Conservation (phyloP, 2,113 vertebrate genomes). For the Lampris incognitus region DNA sequence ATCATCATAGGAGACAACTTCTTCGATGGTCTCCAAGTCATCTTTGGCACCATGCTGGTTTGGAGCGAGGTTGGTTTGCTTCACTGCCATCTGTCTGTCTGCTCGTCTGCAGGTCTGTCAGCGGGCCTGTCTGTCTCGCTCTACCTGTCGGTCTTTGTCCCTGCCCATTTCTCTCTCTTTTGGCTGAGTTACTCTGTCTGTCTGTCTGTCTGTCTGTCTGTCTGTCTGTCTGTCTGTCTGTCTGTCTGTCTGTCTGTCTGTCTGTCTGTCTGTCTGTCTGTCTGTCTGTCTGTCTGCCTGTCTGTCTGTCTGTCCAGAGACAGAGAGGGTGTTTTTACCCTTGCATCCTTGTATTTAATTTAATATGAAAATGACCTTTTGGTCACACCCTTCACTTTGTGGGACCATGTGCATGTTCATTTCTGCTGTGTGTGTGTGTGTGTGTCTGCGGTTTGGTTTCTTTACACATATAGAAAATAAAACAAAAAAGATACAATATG, state of each 20-base stretch:
- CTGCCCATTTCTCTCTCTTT: not conserved
- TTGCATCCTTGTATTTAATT: conserved; percentile 62
- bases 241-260: not conserved
- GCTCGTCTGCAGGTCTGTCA: not conserved
- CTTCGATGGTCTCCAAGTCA: conserved; percentile 85
- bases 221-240: no score
- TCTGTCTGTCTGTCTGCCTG: not conserved
- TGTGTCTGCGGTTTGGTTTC: not conserved
- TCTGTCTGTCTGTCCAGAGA: not conserved
- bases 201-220: no score
- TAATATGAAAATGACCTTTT: conserved; percentile 68
- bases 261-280: not conserved
- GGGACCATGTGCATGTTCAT: not conserved
- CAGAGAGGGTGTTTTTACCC: conserved; percentile 34
- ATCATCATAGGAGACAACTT: conserved; percentile 87
- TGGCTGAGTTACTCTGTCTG: no score
- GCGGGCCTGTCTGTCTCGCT: not conserved
- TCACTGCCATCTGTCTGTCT: conserved; percentile 35
- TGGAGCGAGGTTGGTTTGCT: conserved; percentile 81
- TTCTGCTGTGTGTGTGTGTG: conserved; percentile 47
- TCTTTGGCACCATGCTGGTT: conserved; percentile 84
- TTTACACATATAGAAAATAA: no score
- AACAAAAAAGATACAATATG: no score
- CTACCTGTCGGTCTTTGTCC: no score
- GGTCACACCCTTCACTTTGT: conserved; percentile 44